These are phyloP conservation scores for Notiomystis cincta DNA, from an alignment of 2,113 vertebrate species.

Conservation along the genomic window DNA sequence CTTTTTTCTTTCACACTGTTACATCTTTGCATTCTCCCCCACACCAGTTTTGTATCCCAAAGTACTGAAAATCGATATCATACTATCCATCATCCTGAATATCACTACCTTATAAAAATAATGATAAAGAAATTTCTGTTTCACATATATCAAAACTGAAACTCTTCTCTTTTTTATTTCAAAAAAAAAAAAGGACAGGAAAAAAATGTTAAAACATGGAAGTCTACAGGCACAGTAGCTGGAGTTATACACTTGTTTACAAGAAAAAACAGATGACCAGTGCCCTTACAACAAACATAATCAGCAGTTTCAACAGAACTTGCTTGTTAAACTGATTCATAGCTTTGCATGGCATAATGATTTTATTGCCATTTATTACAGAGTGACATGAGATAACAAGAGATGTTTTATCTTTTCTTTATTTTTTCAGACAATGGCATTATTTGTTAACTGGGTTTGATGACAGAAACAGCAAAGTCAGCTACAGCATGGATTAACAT, in stretches of 20 bases:
- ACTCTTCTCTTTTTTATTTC: not conserved
- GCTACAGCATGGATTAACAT: constrained; percentile 18
- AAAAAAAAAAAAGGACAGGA: not conserved
- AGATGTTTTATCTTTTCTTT: constrained; percentile 17
- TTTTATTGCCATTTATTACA: constrained; percentile 39
- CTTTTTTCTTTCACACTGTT: not conserved
- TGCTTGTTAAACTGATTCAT: constrained; percentile 29
- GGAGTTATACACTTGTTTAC: constrained; percentile 3
- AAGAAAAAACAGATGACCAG: not conserved
- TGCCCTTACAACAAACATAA: constrained; percentile 13
- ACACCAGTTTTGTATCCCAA: not conserved
- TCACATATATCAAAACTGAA: not conserved
- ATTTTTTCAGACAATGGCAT: constrained; percentile 29
- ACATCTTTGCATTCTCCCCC: not conserved
- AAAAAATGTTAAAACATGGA: not conserved
- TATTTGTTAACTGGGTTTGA: constrained; percentile 27
- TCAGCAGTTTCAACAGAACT: constrained; percentile 41
- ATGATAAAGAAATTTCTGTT: not conserved
- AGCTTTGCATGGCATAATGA: constrained; percentile 18
- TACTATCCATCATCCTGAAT: not conserved
- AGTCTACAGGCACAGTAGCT: not conserved
- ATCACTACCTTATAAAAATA: not conserved
- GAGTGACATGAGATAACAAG: not conserved
- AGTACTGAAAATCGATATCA: accelerated
- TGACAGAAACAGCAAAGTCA: constrained; percentile 38